These are phyloP conservation scores for Napeogenes inachia DNA, from an alignment of 2,888 invertebrate species.

Conservation along the genomic window DNA sequence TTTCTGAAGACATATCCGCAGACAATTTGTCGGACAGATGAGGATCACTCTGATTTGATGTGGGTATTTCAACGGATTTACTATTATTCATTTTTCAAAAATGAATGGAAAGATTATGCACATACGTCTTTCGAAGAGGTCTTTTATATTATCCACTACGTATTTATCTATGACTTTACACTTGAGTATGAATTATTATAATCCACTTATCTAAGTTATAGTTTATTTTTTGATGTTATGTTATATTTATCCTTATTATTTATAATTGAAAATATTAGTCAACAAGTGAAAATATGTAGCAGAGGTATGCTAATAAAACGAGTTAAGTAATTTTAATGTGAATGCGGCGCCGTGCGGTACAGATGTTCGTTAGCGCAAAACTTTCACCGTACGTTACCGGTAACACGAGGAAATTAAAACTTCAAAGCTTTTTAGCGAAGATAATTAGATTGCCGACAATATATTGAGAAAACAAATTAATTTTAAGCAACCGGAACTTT, in stretches of 20 bases:
- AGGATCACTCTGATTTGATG: slow-evolving; percentile 18
- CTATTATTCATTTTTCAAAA: slow-evolving; percentile 10
- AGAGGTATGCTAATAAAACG: slow-evolving; percentile 14
- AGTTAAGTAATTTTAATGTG: slow-evolving; percentile 14
- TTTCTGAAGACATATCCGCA: slow-evolving; percentile 26
- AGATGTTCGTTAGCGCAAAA: slow-evolving; percentile 26
- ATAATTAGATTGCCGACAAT: slow-evolving; percentile 55
- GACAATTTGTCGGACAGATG: slow-evolving; percentile 21
- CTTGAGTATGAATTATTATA: no score
- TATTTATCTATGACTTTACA: background rate
- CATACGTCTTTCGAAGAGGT: slow-evolving; percentile 7
- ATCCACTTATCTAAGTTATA: no score
- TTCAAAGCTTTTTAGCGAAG: slow-evolving; percentile 44
- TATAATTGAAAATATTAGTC: background rate
- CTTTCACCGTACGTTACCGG: slow-evolving; percentile 17
- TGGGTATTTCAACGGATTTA: slow-evolving; percentile 27
- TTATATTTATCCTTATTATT: background rate
- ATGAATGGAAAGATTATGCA: slow-evolving; percentile 6
- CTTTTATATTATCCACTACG: background rate
- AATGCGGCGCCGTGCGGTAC: slow-evolving; percentile 16
- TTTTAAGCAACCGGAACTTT: slow-evolving; percentile 42
- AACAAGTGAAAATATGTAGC: slow-evolving; percentile 1
- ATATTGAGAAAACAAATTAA: slow-evolving; percentile 53
- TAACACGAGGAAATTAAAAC: slow-evolving; percentile 33
- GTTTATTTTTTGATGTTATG: no score